Evolutionary conservation across 2,797 vertebrate species (phyloP).

Genomic region (Oophaga sylvatica): DNA sequence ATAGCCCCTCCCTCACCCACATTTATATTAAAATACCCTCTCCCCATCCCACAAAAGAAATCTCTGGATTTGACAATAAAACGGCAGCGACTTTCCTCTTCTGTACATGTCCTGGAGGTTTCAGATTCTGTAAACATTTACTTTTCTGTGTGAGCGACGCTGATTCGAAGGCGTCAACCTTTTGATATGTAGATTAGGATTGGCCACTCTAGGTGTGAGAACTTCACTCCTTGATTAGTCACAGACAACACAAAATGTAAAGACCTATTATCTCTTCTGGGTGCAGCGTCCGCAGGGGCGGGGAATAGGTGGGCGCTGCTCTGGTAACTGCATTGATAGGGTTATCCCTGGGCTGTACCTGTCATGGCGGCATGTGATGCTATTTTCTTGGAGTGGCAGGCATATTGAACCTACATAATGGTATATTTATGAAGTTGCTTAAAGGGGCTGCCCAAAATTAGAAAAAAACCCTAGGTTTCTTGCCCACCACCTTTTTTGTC

Average conservation of each 20-base stretch:
- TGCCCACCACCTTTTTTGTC: too few relatives aligned
- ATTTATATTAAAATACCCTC: slow-evolving; percentile 66
- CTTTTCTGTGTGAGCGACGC: slow-evolving; percentile 61
- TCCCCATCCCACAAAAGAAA: slow-evolving; percentile 62
- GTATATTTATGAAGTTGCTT: neutral
- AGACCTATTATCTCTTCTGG: neutral
- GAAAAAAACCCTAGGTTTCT: too few relatives aligned
- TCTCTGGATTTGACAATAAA: slow-evolving; percentile 66
- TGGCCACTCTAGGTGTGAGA: neutral
- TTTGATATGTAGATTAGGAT: slow-evolving; percentile 57
- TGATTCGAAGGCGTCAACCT: slow-evolving; percentile 38
- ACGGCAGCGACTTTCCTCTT: slow-evolving; percentile 67
- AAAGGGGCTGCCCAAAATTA: neutral
- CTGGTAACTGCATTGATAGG: neutral
- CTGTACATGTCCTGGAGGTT: slow-evolving; percentile 85
- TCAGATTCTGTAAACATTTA: slow-evolving; percentile 85
- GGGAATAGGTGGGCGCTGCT: too few relatives aligned
- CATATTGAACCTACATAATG: too few relatives aligned
- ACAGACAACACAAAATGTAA: slow-evolving; percentile 3
- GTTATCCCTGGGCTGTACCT: neutral
- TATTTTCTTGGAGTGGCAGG: too few relatives aligned
- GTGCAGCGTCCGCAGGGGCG: neutral
- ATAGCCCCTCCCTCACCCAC: slow-evolving; percentile 65
- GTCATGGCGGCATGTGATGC: too few relatives aligned
- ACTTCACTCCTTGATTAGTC: neutral